Conservation (phyloP, 2,888 invertebrate species). For the Opisthograptis luteolata region DNA sequence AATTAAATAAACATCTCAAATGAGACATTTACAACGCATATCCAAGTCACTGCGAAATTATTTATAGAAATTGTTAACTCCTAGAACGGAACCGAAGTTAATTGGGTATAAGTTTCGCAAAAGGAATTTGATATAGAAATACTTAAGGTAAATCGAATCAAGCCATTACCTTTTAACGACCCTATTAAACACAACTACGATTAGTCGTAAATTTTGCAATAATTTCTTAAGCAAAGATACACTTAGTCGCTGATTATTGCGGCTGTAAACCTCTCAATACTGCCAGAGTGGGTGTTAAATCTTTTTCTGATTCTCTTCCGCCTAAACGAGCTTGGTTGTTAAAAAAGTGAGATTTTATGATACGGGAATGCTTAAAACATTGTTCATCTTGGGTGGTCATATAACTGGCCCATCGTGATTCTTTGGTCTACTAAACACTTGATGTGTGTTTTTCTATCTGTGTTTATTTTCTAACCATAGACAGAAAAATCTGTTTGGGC, state of each 20-base stretch:
- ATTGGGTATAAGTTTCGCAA: constrained; percentile 48
- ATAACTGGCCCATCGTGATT: constrained; percentile 61
- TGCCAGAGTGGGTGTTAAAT: constrained; percentile 71
- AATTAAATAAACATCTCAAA: constrained; percentile 81
- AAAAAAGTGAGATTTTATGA: constrained; percentile 81
- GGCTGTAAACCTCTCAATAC: constrained; percentile 59
- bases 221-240: constrained; percentile 53
- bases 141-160: constrained; percentile 39
- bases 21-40: constrained; percentile 73
- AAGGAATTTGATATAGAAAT: constrained; percentile 30
- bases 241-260: constrained; percentile 60
- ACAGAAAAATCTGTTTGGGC: constrained; percentile 49
- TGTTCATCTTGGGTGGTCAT: constrained; percentile 81
- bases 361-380: constrained; percentile 72
- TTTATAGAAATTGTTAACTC: constrained; percentile 47
- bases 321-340: constrained; percentile 59
- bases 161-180: constrained; percentile 41
- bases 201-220: constrained; percentile 56
- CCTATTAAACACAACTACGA: constrained; percentile 44
- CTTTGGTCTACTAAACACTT: constrained; percentile 73
- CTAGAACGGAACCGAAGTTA: constrained; percentile 42
- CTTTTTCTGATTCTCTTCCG: constrained; percentile 67
- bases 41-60: constrained; percentile 65
- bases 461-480: constrained; percentile 71
- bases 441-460: constrained; percentile 63